phyloP scores from a whole-genome alignment of 2,888 invertebrate species.

The Meteorus cinctellus region DNA sequence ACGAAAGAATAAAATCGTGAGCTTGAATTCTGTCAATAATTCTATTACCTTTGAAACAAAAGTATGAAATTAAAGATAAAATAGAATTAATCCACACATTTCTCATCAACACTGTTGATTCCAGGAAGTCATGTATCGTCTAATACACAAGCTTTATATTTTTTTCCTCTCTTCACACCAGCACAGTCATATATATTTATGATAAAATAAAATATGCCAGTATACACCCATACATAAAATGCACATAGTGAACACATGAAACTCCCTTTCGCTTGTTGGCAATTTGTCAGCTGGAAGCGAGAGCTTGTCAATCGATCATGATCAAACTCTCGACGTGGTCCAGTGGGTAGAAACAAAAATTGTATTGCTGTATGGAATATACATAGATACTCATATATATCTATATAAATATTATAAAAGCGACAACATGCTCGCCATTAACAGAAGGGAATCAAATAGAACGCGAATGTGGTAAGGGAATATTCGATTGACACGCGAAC shows the following conservation, averaged over 20 bases:
- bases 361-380: neutral
- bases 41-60: too few species aligned
- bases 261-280: neutral
- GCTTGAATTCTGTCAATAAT: too few species aligned
- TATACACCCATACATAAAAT: neutral
- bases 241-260: neutral
- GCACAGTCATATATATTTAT: neutral
- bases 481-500: slow-evolving; percentile 28
- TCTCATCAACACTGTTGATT: too few species aligned
- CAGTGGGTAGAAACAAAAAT: slow-evolving; percentile 30
- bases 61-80: too few species aligned
- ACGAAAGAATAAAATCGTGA: too few species aligned
- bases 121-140: too few species aligned
- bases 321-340: slow-evolving; percentile 17
- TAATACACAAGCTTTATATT: too few species aligned
- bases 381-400: neutral
- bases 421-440: slow-evolving; percentile 6
- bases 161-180: neutral
- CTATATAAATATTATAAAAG: neutral
- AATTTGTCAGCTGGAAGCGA: slow-evolving; percentile 28
- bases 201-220: neutral
- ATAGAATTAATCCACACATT: too few species aligned
- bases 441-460: neutral
- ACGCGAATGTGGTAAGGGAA: slow-evolving; percentile 14
- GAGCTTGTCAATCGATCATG: slow-evolving; percentile 28